Conservation (phyloP, 2,888 invertebrate genomes). For the Drepanosiphum platanoidis region DNA sequence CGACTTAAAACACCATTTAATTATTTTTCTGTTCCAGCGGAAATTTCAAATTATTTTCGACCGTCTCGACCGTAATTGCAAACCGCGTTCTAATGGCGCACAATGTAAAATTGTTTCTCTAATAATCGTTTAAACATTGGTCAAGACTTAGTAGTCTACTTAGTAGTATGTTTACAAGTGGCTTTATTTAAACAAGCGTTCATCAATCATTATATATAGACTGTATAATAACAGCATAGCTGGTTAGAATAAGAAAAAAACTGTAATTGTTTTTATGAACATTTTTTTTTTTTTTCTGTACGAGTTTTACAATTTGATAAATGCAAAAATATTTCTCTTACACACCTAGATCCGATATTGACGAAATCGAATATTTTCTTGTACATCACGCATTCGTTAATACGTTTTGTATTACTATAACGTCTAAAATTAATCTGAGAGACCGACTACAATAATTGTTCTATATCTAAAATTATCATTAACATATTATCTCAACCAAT, state of each 20-base stretch:
- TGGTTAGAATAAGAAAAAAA: not conserved
- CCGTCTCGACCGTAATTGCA: not conserved
- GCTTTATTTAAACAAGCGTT: not conserved
- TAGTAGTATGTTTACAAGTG: not conserved
- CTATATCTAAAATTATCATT: too few relatives aligned
- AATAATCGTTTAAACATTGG: not conserved
- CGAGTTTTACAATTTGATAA: not conserved
- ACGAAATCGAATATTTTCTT: not conserved
- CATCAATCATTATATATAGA: not conserved
- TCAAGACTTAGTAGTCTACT: not conserved
- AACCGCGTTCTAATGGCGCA: slow-evolving; percentile 1
- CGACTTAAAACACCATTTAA: slow-evolving; percentile 9
- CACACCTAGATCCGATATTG: not conserved
- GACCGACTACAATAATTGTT: too few relatives aligned
- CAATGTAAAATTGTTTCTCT: slow-evolving; percentile 28
- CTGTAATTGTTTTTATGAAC: not conserved
- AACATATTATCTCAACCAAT: too few relatives aligned
- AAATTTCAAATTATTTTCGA: slow-evolving; percentile 32
- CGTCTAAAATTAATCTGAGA: too few relatives aligned
- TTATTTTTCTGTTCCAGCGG: not conserved
- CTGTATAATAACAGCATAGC: not conserved
- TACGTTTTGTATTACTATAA: too few relatives aligned
- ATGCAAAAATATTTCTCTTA: not conserved
- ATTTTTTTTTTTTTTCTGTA: too few relatives aligned
- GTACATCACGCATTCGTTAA: too few relatives aligned